phyloP scores from a whole-genome alignment of 2,113 vertebrate genomes.

The Embiotoca jacksoni region DNA sequence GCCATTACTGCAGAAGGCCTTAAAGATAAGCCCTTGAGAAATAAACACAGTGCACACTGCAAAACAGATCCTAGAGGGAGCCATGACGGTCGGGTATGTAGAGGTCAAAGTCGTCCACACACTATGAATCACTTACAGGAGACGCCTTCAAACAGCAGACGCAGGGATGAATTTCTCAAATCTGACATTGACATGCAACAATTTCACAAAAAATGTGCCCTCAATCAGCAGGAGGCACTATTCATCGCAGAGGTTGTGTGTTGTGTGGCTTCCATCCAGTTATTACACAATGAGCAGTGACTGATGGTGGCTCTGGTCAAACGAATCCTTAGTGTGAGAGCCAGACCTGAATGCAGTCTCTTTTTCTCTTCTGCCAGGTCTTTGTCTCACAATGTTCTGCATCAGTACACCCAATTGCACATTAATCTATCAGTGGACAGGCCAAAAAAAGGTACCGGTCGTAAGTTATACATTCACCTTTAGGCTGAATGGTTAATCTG shows the following conservation, averaged over 20 bases:
- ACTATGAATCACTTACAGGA: constrained; percentile 52
- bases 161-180: constrained; percentile 22
- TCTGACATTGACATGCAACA: constrained; percentile 8
- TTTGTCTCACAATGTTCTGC: constrained; percentile 53
- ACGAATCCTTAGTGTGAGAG: constrained; percentile 60
- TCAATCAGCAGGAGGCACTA: constrained; percentile 21
- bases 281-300: constrained; percentile 61
- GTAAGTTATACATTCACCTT: constrained; percentile 50
- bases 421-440: constrained; percentile 49
- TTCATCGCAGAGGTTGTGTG: constrained; percentile 11
- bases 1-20: constrained; percentile 64
- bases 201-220: background rate
- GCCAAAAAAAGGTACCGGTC: constrained; percentile 28
- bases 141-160: constrained; percentile 35
- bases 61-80: constrained; percentile 47
- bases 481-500: constrained; percentile 43
- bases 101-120: constrained; percentile 54
- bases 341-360: constrained; percentile 45
- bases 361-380: constrained; percentile 32
- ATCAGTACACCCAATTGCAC: constrained; percentile 43
- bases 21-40: constrained; percentile 69
- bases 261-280: constrained; percentile 51
- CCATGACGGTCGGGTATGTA: constrained; percentile 30
- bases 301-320: constrained; percentile 63
- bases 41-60: constrained; percentile 49